These are phyloP conservation scores for Chionoecetes opilio DNA, from an alignment of 1,140 invertebrate genomes.

Conservation along the genomic window DNA sequence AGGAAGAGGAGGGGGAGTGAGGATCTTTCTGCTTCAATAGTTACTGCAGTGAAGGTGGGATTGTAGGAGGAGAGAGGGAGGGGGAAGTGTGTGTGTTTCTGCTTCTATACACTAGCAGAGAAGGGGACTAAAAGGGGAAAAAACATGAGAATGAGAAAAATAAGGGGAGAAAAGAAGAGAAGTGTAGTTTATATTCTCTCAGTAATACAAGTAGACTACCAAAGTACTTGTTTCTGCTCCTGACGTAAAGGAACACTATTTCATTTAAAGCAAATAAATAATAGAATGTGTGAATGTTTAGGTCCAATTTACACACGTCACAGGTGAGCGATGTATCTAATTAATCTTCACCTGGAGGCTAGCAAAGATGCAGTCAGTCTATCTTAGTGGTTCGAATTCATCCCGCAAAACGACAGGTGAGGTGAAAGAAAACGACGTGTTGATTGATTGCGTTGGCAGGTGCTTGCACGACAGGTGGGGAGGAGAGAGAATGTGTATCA, in stretches of 20 bases:
- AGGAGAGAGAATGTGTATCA: no score
- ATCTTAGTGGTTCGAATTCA: neutral
- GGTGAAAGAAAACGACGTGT: neutral
- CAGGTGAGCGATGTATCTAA: neutral
- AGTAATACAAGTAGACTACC: neutral
- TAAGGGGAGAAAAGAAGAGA: neutral
- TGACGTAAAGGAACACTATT: no score
- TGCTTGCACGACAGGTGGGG: neutral
- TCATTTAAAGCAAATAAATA: no score
- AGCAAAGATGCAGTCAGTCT: neutral
- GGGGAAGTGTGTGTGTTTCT: no score
- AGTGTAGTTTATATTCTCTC: no score
- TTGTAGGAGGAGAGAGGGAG: neutral
- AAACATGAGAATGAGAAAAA: neutral
- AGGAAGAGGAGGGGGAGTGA: neutral
- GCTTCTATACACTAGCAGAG: neutral
- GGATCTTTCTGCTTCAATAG: neutral
- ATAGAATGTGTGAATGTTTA: neutral
- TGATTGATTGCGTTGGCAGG: neutral
- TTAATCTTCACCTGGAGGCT: neutral
- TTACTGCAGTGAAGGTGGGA: neutral
- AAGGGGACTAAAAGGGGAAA: neutral
- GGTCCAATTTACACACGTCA: neutral
- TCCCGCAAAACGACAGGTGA: neutral
- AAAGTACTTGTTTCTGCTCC: no score